These are phyloP conservation scores for Euglossa dilemma DNA, from an alignment of 1,140 invertebrate species.

Conservation along the genomic window DNA sequence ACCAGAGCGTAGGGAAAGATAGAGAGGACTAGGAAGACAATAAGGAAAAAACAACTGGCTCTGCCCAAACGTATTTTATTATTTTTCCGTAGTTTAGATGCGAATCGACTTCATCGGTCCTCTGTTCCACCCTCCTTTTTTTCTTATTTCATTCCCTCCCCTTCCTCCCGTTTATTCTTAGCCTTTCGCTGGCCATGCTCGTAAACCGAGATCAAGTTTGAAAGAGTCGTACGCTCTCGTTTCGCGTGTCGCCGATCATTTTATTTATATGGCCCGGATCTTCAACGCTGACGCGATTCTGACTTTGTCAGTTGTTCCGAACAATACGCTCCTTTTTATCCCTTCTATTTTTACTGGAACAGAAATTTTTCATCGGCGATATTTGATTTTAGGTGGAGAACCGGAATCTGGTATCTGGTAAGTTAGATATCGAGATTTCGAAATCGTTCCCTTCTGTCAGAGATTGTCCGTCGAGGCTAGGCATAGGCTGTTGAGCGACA, in stretches of 20 bases:
- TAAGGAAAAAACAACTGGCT: conserved; percentile 11
- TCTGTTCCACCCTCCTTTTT: not conserved
- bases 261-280: conserved; percentile 23
- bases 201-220: conserved; percentile 37
- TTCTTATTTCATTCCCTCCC: not conserved
- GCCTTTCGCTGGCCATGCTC: conserved; percentile 30
- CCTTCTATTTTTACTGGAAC: too few species aligned
- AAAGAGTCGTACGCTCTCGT: conserved; percentile 29
- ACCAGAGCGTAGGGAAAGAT: conserved; percentile 12
- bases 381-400: too few species aligned
- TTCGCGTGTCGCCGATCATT: conserved; percentile 35
- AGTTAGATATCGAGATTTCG: too few species aligned
- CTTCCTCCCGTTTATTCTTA: not conserved
- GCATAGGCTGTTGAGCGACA: too few species aligned
- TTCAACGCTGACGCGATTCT: not conserved
- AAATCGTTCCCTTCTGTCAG: too few species aligned
- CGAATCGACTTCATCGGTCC: conserved; percentile 33
- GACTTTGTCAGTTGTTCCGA: not conserved
- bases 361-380: too few species aligned
- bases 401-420: too few species aligned
- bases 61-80: conserved; percentile 17
- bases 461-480: too few species aligned
- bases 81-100: conserved; percentile 30
- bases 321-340: not conserved
- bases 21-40: conserved; percentile 10